Base-by-base conservation (phyloP, 2,888 invertebrate species). In the Mystacides longicornis region DNA sequence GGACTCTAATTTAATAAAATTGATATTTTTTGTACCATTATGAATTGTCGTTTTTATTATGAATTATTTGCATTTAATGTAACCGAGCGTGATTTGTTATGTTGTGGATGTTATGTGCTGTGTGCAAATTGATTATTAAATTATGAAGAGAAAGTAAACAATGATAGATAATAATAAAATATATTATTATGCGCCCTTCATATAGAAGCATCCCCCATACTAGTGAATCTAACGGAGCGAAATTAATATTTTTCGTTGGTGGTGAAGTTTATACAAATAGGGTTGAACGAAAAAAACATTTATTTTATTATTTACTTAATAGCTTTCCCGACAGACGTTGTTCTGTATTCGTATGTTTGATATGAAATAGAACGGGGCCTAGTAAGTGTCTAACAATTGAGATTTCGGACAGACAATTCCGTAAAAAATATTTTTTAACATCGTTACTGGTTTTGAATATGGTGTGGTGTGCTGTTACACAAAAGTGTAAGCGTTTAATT, bases 191-290 rank as follows among this genome's bases (percentile, higher is more conserved):
- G n/a, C n/a, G n/a, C n/a, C n/a, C n/a, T n/a, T n/a, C n/a, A n/a
- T n/a, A n/a, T n/a, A n/a, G n/a, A n/a, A n/a, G n/a, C n/a, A 37
- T 16, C 16, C 37, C 14, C 37, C 37, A 14, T 16, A 37, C 37
- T 37, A 37, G n/a, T n/a, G 37, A 37, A 37, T n/a, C 37, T n/a
- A 37, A 37, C 37, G 37, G 14, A 37, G 37, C 37, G 37, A 37
- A 37, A 37, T 37, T 37, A 37, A 37, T 37, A 37, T 37, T 37
- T 27, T 37, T 37, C 14, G 37, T 16, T 37, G 4, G 37, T 37
- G 14, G 16, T n/a, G n/a, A n/a, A n/a, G n/a, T 37, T 37, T 14
- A n/a, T 37, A 14, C 37, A 14, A 4, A 3, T 37, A 37, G 37
- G 37, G 37, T 3, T 37, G 7, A n/a, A 16, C 37, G n/a, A 37